A percentile compares a stretch with the other conserved stretches of the same genome.
phyloP scores from a whole-genome alignment of 2,113 vertebrate genomes.

The Heterotis niloticus region DNA sequence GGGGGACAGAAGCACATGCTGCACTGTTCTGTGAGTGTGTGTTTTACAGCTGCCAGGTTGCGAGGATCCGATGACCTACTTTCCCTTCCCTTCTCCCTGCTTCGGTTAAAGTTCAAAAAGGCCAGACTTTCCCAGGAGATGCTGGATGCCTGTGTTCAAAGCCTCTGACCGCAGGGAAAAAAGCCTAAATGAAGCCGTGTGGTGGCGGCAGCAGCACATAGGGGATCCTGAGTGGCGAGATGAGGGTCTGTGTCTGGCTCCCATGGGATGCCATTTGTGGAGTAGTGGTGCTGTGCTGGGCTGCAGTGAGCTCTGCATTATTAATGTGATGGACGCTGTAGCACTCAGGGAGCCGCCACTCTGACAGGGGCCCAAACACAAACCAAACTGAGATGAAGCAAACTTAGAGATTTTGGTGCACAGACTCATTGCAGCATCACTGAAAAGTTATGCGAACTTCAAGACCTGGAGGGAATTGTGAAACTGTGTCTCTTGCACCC shows the following conservation, averaged over 20 bases:
- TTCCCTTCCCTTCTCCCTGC: background rate
- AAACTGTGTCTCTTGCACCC: too few species aligned
- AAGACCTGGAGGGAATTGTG: too few species aligned
- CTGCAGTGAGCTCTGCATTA: slow-evolving; percentile 30
- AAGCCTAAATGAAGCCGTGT: background rate
- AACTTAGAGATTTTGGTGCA: too few species aligned
- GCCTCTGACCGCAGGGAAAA: slow-evolving; percentile 4
- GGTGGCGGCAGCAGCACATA: too few species aligned
- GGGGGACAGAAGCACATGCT: too few species aligned
- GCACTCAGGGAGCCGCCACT: background rate
- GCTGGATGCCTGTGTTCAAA: background rate
- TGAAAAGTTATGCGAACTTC: too few species aligned
- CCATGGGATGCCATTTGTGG: slow-evolving; percentile 18
- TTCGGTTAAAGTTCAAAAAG: background rate
- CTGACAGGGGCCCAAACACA: background rate
- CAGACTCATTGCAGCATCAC: too few species aligned
- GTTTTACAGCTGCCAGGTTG: too few species aligned
- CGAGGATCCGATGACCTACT: background rate
- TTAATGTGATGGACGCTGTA: slow-evolving; percentile 14
- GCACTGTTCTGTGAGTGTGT: too few species aligned
- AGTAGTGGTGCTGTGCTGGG: background rate
- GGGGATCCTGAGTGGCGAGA: too few species aligned
- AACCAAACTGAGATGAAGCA: background rate
- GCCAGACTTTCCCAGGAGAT: background rate
- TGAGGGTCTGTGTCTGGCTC: background rate